Conservation (phyloP, 2,113 vertebrate genomes). For the Mola mola region DNA sequence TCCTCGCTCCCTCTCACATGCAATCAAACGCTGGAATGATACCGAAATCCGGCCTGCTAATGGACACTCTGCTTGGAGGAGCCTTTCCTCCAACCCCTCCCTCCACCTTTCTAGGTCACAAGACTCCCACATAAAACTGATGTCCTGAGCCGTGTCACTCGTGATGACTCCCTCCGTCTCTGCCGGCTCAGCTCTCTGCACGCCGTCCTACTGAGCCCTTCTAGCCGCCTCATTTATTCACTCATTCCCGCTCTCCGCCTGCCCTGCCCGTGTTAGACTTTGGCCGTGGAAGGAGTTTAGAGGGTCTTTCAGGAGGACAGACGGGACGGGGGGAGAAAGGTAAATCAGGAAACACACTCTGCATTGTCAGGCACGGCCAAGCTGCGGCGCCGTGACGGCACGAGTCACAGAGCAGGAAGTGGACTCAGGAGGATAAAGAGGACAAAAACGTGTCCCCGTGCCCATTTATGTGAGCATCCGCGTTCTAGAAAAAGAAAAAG, state of each 20-base stretch:
- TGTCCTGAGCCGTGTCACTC: slow-evolving; percentile 45
- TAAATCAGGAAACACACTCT: not conserved
- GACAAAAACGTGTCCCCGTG: slow-evolving; percentile 27
- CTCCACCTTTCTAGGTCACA: slow-evolving; percentile 67
- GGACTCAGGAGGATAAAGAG: slow-evolving; percentile 20
- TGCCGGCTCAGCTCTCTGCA: slow-evolving; percentile 30
- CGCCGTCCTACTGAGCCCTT: not conserved
- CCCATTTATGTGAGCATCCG: slow-evolving; percentile 33
- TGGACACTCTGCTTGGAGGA: slow-evolving; percentile 37
- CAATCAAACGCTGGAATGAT: slow-evolving; percentile 9
- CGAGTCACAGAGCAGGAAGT: slow-evolving; percentile 1
- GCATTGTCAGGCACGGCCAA: not conserved
- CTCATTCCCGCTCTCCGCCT: not conserved
- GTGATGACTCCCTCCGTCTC: slow-evolving; percentile 44
- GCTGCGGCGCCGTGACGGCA: slow-evolving; percentile 6
- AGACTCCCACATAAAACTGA: slow-evolving; percentile 40
- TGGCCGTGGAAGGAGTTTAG: too few relatives aligned
- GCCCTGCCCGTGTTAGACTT: slow-evolving; percentile 1
- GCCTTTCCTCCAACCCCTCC: not conserved
- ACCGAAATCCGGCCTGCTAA: slow-evolving; percentile 32
- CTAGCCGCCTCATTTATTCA: slow-evolving; percentile 11
- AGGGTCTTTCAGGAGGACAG: too few relatives aligned
- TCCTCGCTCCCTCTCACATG: not conserved
- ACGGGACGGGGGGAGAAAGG: slow-evolving; percentile 5
- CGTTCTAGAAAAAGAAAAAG: slow-evolving; percentile 8